These are phyloP conservation scores for Lepus americanus DNA, from an alignment of 2,113 vertebrate genomes.

Conservation along the genomic window DNA sequence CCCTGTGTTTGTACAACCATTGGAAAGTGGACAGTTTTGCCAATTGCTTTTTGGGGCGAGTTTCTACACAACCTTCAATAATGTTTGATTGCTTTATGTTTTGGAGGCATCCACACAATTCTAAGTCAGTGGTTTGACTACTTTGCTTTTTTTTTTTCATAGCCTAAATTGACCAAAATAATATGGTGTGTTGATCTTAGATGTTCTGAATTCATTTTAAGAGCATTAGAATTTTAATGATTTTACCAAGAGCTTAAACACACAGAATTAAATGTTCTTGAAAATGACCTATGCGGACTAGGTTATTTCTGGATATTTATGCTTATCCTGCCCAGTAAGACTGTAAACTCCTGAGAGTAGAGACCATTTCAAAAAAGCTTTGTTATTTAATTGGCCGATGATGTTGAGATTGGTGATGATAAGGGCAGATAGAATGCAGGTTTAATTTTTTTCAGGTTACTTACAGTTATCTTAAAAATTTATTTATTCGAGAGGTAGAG, in stretches of 20 bases:
- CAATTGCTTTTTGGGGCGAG: background rate
- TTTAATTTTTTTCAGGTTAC: background rate
- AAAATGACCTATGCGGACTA: background rate
- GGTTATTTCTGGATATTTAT: constrained; percentile 23
- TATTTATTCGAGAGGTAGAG: no score
- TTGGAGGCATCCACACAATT: background rate
- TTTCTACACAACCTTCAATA: background rate
- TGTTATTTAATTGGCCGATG: background rate
- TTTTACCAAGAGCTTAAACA: constrained; percentile 26
- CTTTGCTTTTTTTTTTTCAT: constrained; percentile 22
- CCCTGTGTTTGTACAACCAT: background rate
- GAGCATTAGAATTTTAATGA: constrained; percentile 27
- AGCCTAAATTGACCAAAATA: constrained; percentile 69
- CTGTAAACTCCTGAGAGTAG: background rate
- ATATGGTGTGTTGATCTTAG: background rate
- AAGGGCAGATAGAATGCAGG: background rate
- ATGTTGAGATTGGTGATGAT: no score
- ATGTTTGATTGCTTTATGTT: constrained; percentile 23
- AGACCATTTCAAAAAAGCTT: background rate
- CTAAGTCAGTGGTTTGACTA: constrained; percentile 44
- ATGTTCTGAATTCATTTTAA: constrained; percentile 15
- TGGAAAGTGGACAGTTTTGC: background rate
- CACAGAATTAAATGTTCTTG: background rate
- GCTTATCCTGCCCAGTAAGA: background rate
- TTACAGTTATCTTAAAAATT: background rate